Base-by-base conservation (phyloP, 2,888 invertebrate species). In the Synergus umbraculus region DNA sequence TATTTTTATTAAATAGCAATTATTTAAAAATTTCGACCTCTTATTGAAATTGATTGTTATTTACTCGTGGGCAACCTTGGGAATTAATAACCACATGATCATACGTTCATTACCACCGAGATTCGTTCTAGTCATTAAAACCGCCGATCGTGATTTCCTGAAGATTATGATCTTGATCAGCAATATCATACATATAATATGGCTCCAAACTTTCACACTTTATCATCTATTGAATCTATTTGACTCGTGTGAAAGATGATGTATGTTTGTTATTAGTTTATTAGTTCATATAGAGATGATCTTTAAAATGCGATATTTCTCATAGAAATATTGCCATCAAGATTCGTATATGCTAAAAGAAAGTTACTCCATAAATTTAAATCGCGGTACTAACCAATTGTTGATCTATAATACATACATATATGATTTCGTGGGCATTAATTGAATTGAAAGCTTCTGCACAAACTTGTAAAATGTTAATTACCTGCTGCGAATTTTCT, bases 161-260 rank as follows among this genome's bases (percentile, higher is more conserved):
- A 63, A 29, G 63, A 63, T 22, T 63, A 37, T 73, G 37, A 41
- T 73, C 73, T 13, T 49, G 49, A 73, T 73, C 54, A 37, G 37
- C 37, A 15, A 22, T 54, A n/a, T 29, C 43, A 37, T 73, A 73
- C 54, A n/a, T 54, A 58, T 29, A 22, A 69, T 69, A 13, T 49
- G 29, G 37, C n/a, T 73, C 37, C 54, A 10, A 37, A 73, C 73
- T 73, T 73, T 73, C 73, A 73, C 73, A 37, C 49, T 41, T 41
- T 73, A 73, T 73, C 73, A 54, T 73, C n/a, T n/a, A 49, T 41
- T 73, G 12, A 9, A 69, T 73, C 37, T 73, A 63, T 12, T 29
- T 63, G 29, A 63, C 29, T 29, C 5, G 29, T 29, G 29, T 5
- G 29, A 29, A 63, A 29, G 12, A 63, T 63, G 63, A 63, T 63